A percentile compares a stretch with the other conserved stretches of the same genome.
Evolutionary conservation across 2,797 vertebrate genomes (phyloP).

Genomic region (Morelia viridis): DNA sequence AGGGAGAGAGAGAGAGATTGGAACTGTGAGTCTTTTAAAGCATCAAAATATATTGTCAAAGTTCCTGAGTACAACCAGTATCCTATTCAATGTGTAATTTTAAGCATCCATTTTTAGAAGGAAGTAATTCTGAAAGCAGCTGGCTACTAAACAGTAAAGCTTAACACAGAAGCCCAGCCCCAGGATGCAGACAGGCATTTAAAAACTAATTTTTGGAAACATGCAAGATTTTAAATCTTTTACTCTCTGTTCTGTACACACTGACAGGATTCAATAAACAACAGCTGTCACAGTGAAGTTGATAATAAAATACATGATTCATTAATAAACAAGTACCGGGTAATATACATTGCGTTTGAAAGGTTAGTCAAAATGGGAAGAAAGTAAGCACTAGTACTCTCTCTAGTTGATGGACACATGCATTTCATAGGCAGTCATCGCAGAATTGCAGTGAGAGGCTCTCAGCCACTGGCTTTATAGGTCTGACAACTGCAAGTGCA

Average conservation of each 20-base stretch:
- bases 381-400: neutral
- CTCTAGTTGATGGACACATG: neutral
- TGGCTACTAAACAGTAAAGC: neutral
- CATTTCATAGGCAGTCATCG: neutral
- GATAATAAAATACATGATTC: conserved; percentile 22
- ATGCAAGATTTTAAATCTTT: conserved; percentile 1
- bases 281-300: neutral
- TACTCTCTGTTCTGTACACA: conserved; percentile 14
- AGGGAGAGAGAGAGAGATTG: no score
- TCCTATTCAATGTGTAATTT: neutral
- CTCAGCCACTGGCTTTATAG: neutral
- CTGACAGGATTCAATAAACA: conserved; percentile 10
- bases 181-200: neutral
- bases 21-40: neutral
- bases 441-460: neutral
- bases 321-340: neutral
- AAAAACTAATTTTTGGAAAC: neutral
- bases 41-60: neutral
- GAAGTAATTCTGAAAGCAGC: neutral
- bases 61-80: neutral
- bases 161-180: neutral
- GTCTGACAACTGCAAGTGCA: neutral
- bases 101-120: neutral
- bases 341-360: conserved; percentile 22
- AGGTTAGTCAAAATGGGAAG: neutral